phyloP scores from a whole-genome alignment of 2,888 invertebrate genomes.

The Ashinkailepas kermadecensis region DNA sequence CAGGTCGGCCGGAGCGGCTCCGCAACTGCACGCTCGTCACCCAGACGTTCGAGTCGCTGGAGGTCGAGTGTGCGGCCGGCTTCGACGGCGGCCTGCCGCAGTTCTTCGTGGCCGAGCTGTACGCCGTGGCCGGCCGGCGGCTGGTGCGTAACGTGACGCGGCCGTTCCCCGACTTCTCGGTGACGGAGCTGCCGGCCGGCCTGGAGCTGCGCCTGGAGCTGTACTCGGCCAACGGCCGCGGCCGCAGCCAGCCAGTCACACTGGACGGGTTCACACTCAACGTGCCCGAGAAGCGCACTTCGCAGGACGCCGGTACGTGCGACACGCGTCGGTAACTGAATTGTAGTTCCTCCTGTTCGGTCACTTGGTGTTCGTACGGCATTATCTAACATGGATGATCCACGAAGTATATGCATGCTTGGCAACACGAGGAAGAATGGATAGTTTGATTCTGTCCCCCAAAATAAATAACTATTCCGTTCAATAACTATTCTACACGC shows the following conservation, averaged over 20 bases:
- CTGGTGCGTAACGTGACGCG: conserved; percentile 1
- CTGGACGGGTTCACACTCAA: background rate
- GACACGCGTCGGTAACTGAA: too few relatives aligned
- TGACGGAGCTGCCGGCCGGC: background rate
- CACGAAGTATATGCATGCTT: too few relatives aligned
- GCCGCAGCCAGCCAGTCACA: background rate
- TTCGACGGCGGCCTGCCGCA: conserved; percentile 27
- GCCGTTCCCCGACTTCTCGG: background rate
- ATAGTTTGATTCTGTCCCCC: too few relatives aligned
- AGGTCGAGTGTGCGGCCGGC: conserved; percentile 25
- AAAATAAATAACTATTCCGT: too few relatives aligned
- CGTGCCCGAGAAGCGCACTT: background rate
- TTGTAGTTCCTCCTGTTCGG: too few relatives aligned
- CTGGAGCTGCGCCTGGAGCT: background rate
- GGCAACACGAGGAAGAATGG: too few relatives aligned
- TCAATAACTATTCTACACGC: too few relatives aligned
- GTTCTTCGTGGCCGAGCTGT: conserved; percentile 26
- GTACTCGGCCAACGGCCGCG: background rate
- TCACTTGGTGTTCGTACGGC: too few relatives aligned
- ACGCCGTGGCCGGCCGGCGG: background rate
- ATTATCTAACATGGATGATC: too few relatives aligned
- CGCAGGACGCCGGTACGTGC: background rate
- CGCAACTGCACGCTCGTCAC: conserved; percentile 21
- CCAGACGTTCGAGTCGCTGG: conserved; percentile 25
- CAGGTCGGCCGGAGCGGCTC: conserved; percentile 25